Evolutionary conservation across 2,113 vertebrate species (phyloP), one percentile per base, ranked within the genome.

Genomic region (Mastomys coucha): DNA sequence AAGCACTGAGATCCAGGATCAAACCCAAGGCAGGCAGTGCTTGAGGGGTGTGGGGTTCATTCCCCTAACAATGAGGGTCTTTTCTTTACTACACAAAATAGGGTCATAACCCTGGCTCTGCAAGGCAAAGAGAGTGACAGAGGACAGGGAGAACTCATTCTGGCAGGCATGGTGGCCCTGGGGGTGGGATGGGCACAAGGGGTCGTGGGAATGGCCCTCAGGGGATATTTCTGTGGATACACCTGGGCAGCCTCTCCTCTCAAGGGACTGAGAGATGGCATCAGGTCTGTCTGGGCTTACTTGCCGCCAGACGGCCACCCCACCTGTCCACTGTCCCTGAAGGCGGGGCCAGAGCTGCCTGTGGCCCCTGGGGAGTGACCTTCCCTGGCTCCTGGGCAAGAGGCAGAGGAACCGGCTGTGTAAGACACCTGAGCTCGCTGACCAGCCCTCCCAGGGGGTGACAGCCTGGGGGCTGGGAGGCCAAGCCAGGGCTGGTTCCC

Each of bases 371-470:
- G 96, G 94, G 96, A 96, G 76, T 45, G 80, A 91, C 82, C 82
- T 82, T 95, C 89, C 51, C 87, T 22, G 65, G 87, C 67, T 96
- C 42, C 60, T 22, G 17, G 10, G 58, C 88, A 89, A 51, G 73
- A 95, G 95, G 80, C 72, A 22, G 94, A 63, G 60, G 84, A 93
- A 95, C 96, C 91, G 75, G 97, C 97, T 89, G 45, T 39, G 53
- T 19, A 2, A 92, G 97, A 97, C 97, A 97, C 97, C 95, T 97
- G 97, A 98, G 94, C 94, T 85, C 2, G 1, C 22, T 77, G 96
- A 53, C 95, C 97, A 45, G 96, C 60, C 94, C 97, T 95, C 97
- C 96, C 90, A 19, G 96, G 97, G 81, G 94, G 75, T 0, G 0
- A 80, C 91, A 2, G 2, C 82, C 53, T 0, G 4, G 80, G 92